Percentiles rank a stretch among this genome's conserved stretches.
Conservation (phyloP, 2,888 invertebrate species). For the Leptinotarsa tumamoca region DNA sequence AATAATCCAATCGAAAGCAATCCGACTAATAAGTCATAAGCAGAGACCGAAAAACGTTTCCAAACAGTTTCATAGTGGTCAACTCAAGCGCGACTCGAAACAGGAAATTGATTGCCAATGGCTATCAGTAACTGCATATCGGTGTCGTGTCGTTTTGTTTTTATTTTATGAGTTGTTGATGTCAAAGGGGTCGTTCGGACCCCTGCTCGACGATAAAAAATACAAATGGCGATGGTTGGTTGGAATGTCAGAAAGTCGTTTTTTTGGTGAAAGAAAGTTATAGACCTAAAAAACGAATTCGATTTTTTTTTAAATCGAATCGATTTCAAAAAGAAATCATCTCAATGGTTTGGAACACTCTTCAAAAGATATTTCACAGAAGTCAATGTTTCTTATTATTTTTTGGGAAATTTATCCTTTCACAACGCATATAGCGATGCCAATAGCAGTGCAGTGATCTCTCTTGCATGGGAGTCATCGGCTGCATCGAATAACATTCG, state of each 20-base stretch:
- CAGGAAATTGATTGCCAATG: slow-evolving; percentile 53
- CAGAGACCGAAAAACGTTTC: slow-evolving; percentile 16
- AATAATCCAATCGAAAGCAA: slow-evolving; percentile 22
- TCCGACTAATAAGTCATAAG: slow-evolving; percentile 29
- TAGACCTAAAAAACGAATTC: too few relatives aligned
- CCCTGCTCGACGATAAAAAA: neutral
- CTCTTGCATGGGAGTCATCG: too few relatives aligned
- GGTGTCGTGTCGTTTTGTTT: slow-evolving; percentile 41
- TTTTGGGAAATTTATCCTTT: too few relatives aligned
- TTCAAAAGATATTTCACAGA: too few relatives aligned
- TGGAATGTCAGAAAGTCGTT: too few relatives aligned
- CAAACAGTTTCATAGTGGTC: slow-evolving; percentile 47
- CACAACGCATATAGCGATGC: too few relatives aligned
- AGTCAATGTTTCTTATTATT: too few relatives aligned
- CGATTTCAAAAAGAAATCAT: too few relatives aligned
- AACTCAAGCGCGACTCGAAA: slow-evolving; percentile 48
- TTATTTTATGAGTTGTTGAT: slow-evolving; percentile 36
- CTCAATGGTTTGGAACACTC: too few relatives aligned
- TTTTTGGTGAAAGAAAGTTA: too few relatives aligned
- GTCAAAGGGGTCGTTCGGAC: slow-evolving; percentile 4
- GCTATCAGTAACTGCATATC: slow-evolving; percentile 49
- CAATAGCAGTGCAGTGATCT: too few relatives aligned
- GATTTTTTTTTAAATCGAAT: neutral
- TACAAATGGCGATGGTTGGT: neutral
- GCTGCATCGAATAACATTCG: too few relatives aligned